Conservation (phyloP, 1,140 invertebrate species). For the Anoplophora glabripennis region DNA sequence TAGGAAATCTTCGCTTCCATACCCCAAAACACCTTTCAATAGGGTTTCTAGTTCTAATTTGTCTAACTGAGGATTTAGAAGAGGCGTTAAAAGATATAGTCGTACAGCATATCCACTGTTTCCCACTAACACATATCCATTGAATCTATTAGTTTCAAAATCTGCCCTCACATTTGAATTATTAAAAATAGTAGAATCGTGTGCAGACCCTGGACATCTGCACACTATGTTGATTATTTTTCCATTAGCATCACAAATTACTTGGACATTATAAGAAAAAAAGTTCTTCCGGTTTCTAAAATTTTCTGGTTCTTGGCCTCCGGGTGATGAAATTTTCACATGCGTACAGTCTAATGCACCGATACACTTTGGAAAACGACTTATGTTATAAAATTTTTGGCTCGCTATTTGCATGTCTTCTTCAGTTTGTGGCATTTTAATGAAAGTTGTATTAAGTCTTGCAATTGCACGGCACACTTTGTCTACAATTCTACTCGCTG, state of each 20-base stretch:
- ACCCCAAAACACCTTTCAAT: no score
- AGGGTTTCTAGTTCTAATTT: no score
- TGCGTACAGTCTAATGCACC: constrained; percentile 45
- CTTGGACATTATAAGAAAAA: constrained; percentile 48
- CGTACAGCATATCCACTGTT: not conserved
- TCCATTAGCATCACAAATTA: constrained; percentile 34
- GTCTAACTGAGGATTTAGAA: no score
- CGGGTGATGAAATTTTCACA: constrained; percentile 27
- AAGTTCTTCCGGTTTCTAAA: constrained; percentile 46
- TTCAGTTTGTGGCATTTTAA: constrained; percentile 33
- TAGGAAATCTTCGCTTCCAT: no score
- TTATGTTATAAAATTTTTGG: constrained; percentile 32
- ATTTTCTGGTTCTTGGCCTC: constrained; percentile 38
- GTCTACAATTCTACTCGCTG: constrained; percentile 1
- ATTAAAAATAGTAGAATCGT: constrained; percentile 44
- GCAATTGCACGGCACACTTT: not conserved
- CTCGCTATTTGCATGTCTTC: constrained; percentile 25
- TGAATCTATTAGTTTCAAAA: not conserved
- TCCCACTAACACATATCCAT: not conserved
- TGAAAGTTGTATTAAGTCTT: constrained; percentile 12
- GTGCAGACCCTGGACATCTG: constrained; percentile 45
- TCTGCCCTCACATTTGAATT: constrained; percentile 21
- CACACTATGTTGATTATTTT: constrained; percentile 40
- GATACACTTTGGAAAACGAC: constrained; percentile 38
- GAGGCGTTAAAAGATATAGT: no score